Percentiles rank a stretch among this genome's conserved stretches.
These are phyloP conservation scores for Plodia interpunctella DNA, from an alignment of 1,140 invertebrate species.

Conservation along the genomic window DNA sequence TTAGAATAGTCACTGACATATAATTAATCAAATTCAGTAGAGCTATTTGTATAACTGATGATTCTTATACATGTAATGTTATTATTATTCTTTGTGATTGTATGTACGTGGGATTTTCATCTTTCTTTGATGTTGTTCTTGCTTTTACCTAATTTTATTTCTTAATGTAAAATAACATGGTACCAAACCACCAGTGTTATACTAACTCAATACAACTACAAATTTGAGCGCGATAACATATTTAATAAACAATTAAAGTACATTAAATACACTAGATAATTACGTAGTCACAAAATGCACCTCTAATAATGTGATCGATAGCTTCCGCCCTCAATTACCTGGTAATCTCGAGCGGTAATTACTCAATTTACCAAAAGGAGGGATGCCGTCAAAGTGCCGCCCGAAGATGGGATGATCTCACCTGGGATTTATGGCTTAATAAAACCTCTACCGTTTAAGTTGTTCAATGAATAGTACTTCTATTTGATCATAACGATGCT, in stretches of 20 bases:
- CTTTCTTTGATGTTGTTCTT: no score
- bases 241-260: not conserved
- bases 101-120: no score
- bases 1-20: not conserved
- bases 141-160: no score
- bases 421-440: constrained; percentile 24
- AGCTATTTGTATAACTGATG: not conserved
- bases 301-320: constrained; percentile 40
- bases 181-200: no score
- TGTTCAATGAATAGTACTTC: not conserved
- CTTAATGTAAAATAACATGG: no score
- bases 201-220: no score
- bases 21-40: not conserved
- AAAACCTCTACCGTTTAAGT: constrained; percentile 18
- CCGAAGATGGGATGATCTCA: constrained; percentile 25
- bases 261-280: not conserved
- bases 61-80: no score
- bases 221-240: not conserved
- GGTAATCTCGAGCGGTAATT: constrained; percentile 60
- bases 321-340: constrained; percentile 44
- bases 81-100: no score
- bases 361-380: constrained; percentile 58
- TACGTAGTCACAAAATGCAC: constrained; percentile 5
- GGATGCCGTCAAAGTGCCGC: constrained; percentile 41
- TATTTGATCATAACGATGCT: not conserved